These are phyloP conservation scores for Ceratoteleas bidentatus DNA, from an alignment of 1,140 invertebrate genomes.

Conservation along the genomic window DNA sequence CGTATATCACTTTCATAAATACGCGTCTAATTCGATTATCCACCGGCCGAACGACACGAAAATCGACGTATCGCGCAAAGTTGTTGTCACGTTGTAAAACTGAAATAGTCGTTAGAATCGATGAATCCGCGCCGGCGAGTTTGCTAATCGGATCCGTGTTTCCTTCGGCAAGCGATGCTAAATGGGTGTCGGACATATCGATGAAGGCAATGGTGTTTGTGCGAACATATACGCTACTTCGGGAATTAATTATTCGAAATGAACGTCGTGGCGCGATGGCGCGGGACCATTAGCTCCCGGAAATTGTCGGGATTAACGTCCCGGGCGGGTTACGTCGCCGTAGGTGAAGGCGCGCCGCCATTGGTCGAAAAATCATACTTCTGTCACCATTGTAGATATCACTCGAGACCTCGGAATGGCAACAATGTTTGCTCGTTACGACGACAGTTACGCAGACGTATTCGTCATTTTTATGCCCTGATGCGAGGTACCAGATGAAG, in stretches of 20 bases:
- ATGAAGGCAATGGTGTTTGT: constrained; percentile 29
- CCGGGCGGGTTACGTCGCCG: constrained; percentile 55
- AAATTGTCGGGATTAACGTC: constrained; percentile 78
- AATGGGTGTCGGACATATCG: constrained; percentile 41
- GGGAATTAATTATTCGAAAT: constrained; percentile 80
- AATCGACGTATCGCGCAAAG: background rate
- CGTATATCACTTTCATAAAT: too few species aligned
- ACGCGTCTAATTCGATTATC: too few species aligned
- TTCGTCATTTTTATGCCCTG: too few species aligned
- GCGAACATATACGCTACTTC: constrained; percentile 54
- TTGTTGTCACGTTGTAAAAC: constrained; percentile 34
- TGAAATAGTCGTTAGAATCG: constrained; percentile 17
- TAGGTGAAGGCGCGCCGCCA: constrained; percentile 20
- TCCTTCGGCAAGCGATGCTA: constrained; percentile 16
- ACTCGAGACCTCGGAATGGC: constrained; percentile 22
- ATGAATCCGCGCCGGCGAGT: constrained; percentile 18
- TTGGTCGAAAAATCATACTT: constrained; percentile 39
- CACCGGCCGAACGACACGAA: too few species aligned
- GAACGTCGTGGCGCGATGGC: constrained; percentile 71
- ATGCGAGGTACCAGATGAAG: too few species aligned
- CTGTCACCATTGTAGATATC: constrained; percentile 24
- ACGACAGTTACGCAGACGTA: too few species aligned
- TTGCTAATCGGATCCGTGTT: constrained; percentile 39
- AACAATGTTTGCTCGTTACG: background rate
- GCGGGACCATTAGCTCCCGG: constrained; percentile 78